Percentiles rank a stretch among this genome's conserved stretches.
These are phyloP conservation scores for Synergus umbraculus DNA, from an alignment of 2,888 invertebrate genomes.

Conservation along the genomic window DNA sequence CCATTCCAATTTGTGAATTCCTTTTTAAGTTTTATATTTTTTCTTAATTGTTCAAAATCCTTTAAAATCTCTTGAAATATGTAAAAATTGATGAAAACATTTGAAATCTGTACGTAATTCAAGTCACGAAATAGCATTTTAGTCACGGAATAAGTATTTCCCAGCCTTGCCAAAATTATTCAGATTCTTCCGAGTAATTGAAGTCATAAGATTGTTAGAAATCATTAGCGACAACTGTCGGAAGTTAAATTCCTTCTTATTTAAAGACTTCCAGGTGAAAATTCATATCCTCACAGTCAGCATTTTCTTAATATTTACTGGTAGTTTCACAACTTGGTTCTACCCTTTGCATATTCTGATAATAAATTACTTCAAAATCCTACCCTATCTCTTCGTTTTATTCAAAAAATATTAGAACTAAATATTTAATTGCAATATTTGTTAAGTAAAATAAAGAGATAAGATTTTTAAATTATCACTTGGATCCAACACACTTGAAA, in stretches of 20 bases:
- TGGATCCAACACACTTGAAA: neutral
- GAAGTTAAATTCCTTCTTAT: neutral
- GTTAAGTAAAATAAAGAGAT: neutral
- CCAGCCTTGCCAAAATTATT: constrained; percentile 26
- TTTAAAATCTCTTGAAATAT: too few species aligned
- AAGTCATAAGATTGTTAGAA: neutral
- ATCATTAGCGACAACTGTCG: constrained; percentile 1
- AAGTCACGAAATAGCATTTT: neutral
- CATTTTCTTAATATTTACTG: neutral
- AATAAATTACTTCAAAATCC: too few species aligned
- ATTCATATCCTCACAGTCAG: neutral
- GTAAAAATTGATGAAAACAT: too few species aligned
- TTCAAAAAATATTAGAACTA: too few species aligned
- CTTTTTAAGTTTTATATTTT: too few species aligned
- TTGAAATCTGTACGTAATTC: too few species aligned
- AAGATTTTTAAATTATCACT: neutral
- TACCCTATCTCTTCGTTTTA: too few species aligned
- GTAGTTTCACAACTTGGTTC: neutral
- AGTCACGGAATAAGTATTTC: neutral
- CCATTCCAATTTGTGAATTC: too few species aligned
- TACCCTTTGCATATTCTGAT: too few species aligned
- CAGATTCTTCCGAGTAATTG: constrained; percentile 6
- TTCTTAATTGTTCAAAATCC: too few species aligned
- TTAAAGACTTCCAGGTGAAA: constrained; percentile 19
- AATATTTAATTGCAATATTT: too few species aligned